Evolutionary conservation across 2,797 vertebrate genomes (phyloP).

Genomic region (Zenarchopterus dispar): DNA sequence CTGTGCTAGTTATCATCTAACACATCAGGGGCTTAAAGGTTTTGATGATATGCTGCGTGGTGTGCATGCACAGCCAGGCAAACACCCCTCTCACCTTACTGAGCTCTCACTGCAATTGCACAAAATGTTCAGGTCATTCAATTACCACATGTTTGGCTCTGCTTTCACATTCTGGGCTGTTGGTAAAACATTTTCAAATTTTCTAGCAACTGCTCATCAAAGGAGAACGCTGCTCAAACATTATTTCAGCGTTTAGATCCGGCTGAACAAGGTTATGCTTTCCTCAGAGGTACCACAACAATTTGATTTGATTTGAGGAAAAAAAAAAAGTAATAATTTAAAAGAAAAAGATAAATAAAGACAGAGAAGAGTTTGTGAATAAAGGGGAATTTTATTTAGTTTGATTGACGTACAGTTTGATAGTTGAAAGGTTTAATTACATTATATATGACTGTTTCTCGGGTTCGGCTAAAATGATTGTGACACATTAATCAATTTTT

Average conservation of each 20-base stretch:
- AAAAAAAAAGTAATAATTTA: conserved; percentile 11
- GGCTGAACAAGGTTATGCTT: not conserved
- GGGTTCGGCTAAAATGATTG: conserved; percentile 24
- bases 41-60: conserved; percentile 48
- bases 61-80: conserved; percentile 37
- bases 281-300: conserved; percentile 2
- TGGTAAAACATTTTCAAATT: conserved; percentile 24
- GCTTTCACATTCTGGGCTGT: conserved; percentile 17
- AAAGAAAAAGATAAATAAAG: conserved; percentile 7
- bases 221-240: not conserved
- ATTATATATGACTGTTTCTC: conserved; percentile 21
- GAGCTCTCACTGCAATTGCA: conserved; percentile 24
- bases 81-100: conserved; percentile 27
- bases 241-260: conserved; percentile 4
- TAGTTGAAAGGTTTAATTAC: conserved; percentile 32
- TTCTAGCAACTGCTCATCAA: conserved; percentile 23
- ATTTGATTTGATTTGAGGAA: not conserved
- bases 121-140: conserved; percentile 36
- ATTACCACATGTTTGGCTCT: conserved; percentile 31
- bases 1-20: conserved; percentile 73
- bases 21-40: conserved; percentile 60
- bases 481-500: conserved; percentile 31
- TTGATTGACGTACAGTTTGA: conserved; percentile 32
- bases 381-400: conserved; percentile 54
- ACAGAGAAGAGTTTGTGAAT: conserved; percentile 16